Base-by-base conservation (phyloP, 64 coral and sea anemone genomes). In the Acropora tenuis region DNA sequence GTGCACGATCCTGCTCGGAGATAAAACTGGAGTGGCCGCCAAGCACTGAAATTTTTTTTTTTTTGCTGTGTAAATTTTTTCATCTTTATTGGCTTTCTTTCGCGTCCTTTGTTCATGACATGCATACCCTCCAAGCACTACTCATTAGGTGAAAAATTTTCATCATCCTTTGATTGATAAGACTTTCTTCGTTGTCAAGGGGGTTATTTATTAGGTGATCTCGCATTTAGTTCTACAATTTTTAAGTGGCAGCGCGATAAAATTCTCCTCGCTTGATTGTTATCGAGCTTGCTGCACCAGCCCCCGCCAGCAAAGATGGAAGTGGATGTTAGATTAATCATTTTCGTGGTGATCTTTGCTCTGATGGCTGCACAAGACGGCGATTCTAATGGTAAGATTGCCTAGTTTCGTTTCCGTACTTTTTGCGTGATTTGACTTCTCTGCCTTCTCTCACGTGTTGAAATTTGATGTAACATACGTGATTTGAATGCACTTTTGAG, bases 281-380 rank as follows among this genome's bases (percentile, higher is more conserved):
- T 30, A 30, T 30, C 30, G 30, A 30, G 30, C 30, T 30, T 30
- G 30, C 30, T 30, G 30, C 30, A 30, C 30, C 30, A 30, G 30
- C 30, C 30, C 30, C 30, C 30, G 30, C 16, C 60, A 63, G 11
- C 3, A 13, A 63, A 41, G 3, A 65, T 85, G 82, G 82, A 85
- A 48, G 82, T 85, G 45, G 63, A 72, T 10, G 61, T 85, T 3
- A 3, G 82, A 18, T 72, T 85, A 41, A 67, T 85, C 8, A 43
- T 85, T 40, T 17, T 85, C 0, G 9, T 58, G 45, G 40, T 85
- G 18, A 61, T 85, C 72, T 85, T 47, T 49, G 8, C 2, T 18
- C 12, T 66, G 17, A 85, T 85, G 72, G 48, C 47, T 71, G 82
- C 82, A 4, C 61, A 85, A 18, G 82, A 85, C 2, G 82, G 49